phyloP scores from a whole-genome alignment of 1,140 invertebrate species.

The Mamestra configurata region DNA sequence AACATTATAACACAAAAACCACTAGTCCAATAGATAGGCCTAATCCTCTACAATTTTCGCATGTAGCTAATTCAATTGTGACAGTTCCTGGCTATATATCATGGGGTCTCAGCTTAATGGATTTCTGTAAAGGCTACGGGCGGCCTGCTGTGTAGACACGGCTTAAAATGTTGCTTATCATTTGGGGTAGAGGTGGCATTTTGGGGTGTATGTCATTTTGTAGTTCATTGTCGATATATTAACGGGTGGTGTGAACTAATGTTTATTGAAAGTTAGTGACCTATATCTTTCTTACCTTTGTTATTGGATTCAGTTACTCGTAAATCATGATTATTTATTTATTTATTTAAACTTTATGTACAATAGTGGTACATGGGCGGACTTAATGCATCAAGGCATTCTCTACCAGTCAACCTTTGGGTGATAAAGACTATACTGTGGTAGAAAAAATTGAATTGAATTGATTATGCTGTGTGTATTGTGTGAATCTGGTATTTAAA shows the following conservation, averaged over 20 bases:
- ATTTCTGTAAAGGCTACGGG: constrained; percentile 31
- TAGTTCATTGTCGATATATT: not conserved
- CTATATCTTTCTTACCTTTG: no score
- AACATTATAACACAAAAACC: constrained; percentile 28
- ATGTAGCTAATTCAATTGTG: constrained; percentile 54
- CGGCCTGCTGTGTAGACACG: constrained; percentile 22
- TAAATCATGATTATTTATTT: no score
- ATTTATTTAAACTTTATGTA: no score
- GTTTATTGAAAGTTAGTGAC: no score
- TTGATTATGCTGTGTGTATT: no score
- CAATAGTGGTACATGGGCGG: no score
- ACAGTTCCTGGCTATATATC: constrained; percentile 51
- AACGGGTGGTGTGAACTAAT: not conserved
- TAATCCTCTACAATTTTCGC: constrained; percentile 46
- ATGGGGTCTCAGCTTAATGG: constrained; percentile 48
- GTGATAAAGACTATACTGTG: no score
- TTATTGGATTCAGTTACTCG: no score
- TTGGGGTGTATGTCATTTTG: not conserved
- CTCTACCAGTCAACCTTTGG: no score
- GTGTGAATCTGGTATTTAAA: no score
- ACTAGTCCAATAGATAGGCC: constrained; percentile 16
- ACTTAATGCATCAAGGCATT: no score
- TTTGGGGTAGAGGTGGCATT: constrained; percentile 20
- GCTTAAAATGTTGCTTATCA: constrained; percentile 51
- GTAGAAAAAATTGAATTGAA: no score